Percentiles rank a stretch among this genome's conserved stretches.
phyloP scores from a whole-genome alignment of 2,797 vertebrate species.

The Sebastes variabilis region DNA sequence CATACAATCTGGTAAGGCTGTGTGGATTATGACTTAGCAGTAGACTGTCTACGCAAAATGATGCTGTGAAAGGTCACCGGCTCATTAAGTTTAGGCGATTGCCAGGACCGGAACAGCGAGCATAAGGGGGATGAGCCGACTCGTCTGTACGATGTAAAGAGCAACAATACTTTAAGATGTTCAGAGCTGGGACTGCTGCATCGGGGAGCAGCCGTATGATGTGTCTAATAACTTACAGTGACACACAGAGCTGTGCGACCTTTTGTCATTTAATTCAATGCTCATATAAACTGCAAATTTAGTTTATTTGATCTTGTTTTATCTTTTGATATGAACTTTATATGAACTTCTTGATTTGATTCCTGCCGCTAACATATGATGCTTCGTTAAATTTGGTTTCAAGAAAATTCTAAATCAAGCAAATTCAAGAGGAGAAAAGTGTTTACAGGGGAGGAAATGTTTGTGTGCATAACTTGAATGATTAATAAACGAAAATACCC shows the following conservation, averaged over 20 bases:
- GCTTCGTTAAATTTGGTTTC: not conserved
- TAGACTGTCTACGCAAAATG: slow-evolving; percentile 26
- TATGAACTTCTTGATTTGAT: not conserved
- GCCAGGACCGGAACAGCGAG: not conserved
- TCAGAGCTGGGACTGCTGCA: not conserved
- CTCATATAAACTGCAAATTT: not conserved
- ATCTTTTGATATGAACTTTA: not conserved
- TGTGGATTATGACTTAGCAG: slow-evolving; percentile 46
- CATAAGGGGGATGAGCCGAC: slow-evolving; percentile 13
- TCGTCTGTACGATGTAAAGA: slow-evolving; percentile 27
- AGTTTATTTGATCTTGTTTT: not conserved
- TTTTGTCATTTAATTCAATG: not conserved
- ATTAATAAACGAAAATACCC: not conserved
- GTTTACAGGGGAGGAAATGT: not conserved
- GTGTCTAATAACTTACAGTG: slow-evolving; percentile 15
- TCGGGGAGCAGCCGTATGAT: slow-evolving; percentile 4
- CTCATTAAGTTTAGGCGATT: slow-evolving; percentile 41
- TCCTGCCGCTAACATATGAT: not conserved
- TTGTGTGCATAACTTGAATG: not conserved
- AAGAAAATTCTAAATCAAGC: not conserved
- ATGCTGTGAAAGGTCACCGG: slow-evolving; percentile 54
- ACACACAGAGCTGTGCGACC: not conserved
- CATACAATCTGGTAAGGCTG: slow-evolving; percentile 28
- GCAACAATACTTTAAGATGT: slow-evolving; percentile 26
- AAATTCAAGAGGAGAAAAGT: not conserved